These are phyloP conservation scores for Natator depressus DNA, from an alignment of 2,113 vertebrate genomes.

Conservation along the genomic window DNA sequence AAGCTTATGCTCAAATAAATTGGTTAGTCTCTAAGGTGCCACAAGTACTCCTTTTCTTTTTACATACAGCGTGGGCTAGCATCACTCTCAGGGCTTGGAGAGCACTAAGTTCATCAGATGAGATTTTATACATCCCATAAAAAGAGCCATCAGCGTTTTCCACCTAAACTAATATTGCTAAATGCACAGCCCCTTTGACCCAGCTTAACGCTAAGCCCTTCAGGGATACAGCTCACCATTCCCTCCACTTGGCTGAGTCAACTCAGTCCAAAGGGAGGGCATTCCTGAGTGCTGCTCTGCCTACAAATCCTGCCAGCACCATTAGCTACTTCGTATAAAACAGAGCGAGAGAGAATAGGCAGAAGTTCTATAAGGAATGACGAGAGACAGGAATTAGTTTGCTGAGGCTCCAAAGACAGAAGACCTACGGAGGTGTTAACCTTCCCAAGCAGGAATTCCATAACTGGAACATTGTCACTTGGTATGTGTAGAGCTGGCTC, in stretches of 20 bases:
- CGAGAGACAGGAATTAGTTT: not conserved
- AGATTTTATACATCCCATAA: not conserved
- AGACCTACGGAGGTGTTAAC: not conserved
- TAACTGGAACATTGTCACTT: not conserved
- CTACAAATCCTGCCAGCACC: not conserved
- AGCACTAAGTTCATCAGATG: not conserved
- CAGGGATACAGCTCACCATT: not conserved
- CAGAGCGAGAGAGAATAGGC: not conserved
- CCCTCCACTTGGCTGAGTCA: not conserved
- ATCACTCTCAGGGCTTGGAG: not conserved
- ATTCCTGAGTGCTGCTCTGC: not conserved
- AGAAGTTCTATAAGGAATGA: not conserved
- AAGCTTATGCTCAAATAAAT: no score
- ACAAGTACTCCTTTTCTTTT: not conserved
- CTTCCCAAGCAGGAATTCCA: not conserved
- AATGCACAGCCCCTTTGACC: no score
- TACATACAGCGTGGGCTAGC: not conserved
- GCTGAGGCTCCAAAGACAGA: not conserved
- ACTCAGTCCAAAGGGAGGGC: not conserved
- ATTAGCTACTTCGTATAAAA: not conserved
- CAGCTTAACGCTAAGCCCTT: not conserved
- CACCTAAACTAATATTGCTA: not conserved
- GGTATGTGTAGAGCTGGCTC: not conserved
- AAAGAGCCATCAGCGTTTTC: not conserved
- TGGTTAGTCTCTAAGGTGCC: no score